Evolutionary conservation across 2,113 vertebrate genomes (phyloP).

Genomic region (Apodemus sylvaticus): DNA sequence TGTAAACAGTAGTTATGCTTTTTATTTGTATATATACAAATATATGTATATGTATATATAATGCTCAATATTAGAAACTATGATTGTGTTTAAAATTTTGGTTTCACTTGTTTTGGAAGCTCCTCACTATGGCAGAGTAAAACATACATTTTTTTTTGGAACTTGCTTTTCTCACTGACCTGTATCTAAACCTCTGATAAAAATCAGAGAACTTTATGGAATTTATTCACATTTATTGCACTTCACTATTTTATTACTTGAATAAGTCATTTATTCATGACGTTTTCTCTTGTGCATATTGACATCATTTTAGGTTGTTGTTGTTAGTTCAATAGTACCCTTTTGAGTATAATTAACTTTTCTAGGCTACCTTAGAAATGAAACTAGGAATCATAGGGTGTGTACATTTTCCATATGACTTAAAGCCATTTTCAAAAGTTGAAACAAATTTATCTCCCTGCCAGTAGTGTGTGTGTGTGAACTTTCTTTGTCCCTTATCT

Average conservation of each 20-base stretch:
- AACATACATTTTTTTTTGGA: background rate
- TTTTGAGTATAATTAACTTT: background rate
- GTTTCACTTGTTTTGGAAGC: slow-evolving; percentile 27
- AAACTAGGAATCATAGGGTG: background rate
- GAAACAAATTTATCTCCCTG: background rate
- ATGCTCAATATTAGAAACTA: background rate
- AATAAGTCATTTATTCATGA: background rate
- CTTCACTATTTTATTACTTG: slow-evolving; percentile 12
- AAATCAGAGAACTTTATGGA: background rate
- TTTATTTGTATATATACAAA: background rate
- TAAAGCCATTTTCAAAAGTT: background rate
- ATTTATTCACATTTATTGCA: background rate
- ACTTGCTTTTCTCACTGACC: background rate
- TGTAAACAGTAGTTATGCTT: background rate
- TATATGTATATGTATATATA: no score
- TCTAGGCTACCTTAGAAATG: background rate
- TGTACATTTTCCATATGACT: background rate
- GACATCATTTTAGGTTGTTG: background rate
- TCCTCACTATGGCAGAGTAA: background rate
- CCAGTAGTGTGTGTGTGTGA: background rate
- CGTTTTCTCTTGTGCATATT: background rate
- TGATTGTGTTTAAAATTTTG: background rate
- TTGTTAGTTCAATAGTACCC: background rate
- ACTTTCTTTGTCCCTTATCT: background rate
- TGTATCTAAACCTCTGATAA: slow-evolving; percentile 16